Base-by-base conservation (phyloP, 2,888 invertebrate species). In the Bimastos eiseni region DNA sequence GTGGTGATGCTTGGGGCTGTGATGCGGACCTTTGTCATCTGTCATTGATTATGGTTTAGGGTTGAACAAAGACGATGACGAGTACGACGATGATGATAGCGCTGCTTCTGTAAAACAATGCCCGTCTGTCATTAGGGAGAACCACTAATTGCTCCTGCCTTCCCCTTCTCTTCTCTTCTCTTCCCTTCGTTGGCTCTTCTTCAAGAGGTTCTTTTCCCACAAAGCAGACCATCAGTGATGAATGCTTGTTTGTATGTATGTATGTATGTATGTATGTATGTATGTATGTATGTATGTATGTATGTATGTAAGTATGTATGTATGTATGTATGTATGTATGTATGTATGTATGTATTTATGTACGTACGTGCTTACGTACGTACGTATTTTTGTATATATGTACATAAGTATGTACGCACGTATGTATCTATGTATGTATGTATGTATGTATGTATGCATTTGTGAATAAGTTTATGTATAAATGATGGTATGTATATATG, bases 201-300 rank as follows among this genome's bases (percentile, higher is more conserved):
- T 70, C 0, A 8, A 70, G 70, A n/a, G 30, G 13, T 70, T 70
- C 70, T 70, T 5, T 70, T n/a, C 0, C 6, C 30, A 70, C 70
- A 70, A n/a, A 1, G 70, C 30, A n/a, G 30, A n/a, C 30, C n/a
- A 70, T 86, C 33, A 36, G 17, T 84, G 84, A 34, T 36, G 37
- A 36, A 38, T 90, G 90, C 88, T 33, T 38, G 86, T 90, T 21
- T 86, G 90, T 36, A 5, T 89, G 24, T 90, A 88, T 88, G 90
- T 90, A 38, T 90, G 86, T 90, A 70, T 90, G 38, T 90, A 44
- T 90, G 41, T 88, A 37, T 90, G 90, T 89, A 37, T 90, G 90
- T 34, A 83, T 34, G 34, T 88, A 21, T 38, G 49, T 90, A 70
- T 88, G 41, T 88, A 38, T 88, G 41, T 86, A 70, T 86, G n/a